Evolutionary conservation across 2,888 invertebrate species (phyloP).

Genomic region (Dioctria rufipes): DNA sequence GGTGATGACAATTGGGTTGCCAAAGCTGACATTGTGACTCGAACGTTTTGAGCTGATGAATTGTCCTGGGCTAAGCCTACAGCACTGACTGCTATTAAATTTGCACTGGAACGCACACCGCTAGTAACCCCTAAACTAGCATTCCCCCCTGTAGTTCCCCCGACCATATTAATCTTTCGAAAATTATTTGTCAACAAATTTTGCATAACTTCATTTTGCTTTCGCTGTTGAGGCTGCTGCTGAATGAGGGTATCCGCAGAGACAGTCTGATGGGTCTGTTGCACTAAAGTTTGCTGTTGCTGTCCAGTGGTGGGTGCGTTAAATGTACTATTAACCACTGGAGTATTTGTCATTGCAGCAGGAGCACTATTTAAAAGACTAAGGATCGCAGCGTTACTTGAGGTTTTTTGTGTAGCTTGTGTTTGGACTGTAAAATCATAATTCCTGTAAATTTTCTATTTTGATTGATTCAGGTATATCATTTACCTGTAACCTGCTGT

Average conservation of each 20-base stretch:
- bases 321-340: constrained; percentile 72
- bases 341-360: constrained; percentile 79
- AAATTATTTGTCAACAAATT: constrained; percentile 66
- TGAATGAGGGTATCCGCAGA: constrained; percentile 61
- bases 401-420: constrained; percentile 49
- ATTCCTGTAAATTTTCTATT: constrained; percentile 1
- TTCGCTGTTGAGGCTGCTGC: constrained; percentile 63
- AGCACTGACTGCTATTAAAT: constrained; percentile 67
- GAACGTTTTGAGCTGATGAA: constrained; percentile 65
- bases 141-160: constrained; percentile 61
- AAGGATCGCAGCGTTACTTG: constrained; percentile 80
- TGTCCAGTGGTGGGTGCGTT: constrained; percentile 64
- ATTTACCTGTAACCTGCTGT: constrained; percentile 59
- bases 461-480: neutral
- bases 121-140: constrained; percentile 65
- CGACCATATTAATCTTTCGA: constrained; percentile 68
- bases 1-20: constrained; percentile 71
- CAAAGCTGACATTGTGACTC: constrained; percentile 72
- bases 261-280: constrained; percentile 61
- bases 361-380: constrained; percentile 85
- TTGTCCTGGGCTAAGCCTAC: constrained; percentile 62
- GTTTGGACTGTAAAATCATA: constrained; percentile 53
- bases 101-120: constrained; percentile 58
- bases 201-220: constrained; percentile 69
- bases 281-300: constrained; percentile 46